Evolutionary conservation across 2,113 vertebrate species (phyloP).

Genomic region (Dicrurus megarhynchus): DNA sequence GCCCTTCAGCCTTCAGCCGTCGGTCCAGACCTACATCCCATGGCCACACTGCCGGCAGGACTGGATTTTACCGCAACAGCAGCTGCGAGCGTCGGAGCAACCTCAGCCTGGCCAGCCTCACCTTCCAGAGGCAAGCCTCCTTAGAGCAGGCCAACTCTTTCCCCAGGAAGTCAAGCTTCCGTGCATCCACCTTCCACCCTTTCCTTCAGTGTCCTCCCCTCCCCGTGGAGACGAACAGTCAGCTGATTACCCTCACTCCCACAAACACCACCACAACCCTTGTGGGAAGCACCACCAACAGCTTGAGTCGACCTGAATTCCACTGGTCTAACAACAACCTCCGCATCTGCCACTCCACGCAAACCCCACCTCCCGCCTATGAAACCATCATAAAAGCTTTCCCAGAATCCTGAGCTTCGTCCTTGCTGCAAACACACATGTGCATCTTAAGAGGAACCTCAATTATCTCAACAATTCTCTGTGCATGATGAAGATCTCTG

Average conservation of each 20-base stretch:
- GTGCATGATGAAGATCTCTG: neutral
- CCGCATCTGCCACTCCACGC: slow-evolving; percentile 76
- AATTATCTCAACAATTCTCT: neutral
- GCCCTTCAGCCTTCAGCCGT: slow-evolving; percentile 58
- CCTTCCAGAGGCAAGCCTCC: slow-evolving; percentile 88
- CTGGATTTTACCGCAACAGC: slow-evolving; percentile 88
- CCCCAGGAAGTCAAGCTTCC: slow-evolving; percentile 90
- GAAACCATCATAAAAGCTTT: slow-evolving; percentile 94
- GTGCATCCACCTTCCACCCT: slow-evolving; percentile 94
- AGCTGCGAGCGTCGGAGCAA: slow-evolving; percentile 91
- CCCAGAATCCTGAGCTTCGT: slow-evolving; percentile 81
- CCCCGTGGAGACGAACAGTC: slow-evolving; percentile 85
- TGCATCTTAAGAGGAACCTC: neutral
- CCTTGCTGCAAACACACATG: rapidly evolving
- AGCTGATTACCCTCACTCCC: slow-evolving; percentile 81
- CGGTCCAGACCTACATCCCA: slow-evolving; percentile 67
- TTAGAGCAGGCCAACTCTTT: slow-evolving; percentile 85
- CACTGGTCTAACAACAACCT: slow-evolving; percentile 87
- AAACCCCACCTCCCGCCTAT: slow-evolving; percentile 89
- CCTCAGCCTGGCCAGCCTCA: slow-evolving; percentile 91
- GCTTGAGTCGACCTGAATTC: slow-evolving; percentile 78
- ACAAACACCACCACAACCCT: slow-evolving; percentile 70
- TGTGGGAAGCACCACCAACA: slow-evolving; percentile 56
- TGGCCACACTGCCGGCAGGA: slow-evolving; percentile 65
- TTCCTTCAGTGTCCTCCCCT: slow-evolving; percentile 89